Conservation (phyloP, 2,797 vertebrate species). For the Sebastes itinus region DNA sequence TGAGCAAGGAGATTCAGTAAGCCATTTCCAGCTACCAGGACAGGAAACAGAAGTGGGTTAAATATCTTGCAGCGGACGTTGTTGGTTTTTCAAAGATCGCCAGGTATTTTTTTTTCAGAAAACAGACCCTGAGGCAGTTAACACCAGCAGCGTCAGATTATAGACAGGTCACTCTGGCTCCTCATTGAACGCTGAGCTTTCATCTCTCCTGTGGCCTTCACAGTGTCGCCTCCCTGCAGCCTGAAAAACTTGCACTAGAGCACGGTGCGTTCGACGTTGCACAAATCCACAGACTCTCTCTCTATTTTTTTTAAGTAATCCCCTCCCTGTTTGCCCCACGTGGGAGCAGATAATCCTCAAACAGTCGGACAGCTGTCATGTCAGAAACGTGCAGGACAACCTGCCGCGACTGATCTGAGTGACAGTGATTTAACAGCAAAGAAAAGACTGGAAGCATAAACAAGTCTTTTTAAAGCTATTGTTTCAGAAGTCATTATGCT, state of each 20-base stretch:
- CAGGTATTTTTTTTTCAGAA: not conserved
- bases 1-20: not conserved
- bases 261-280: not conserved
- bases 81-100: not conserved
- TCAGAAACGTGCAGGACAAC: slow-evolving; percentile 62
- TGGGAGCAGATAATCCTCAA: slow-evolving; percentile 73
- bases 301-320: slow-evolving; percentile 65
- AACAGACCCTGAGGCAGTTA: not conserved
- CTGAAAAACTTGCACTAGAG: not conserved
- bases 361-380: slow-evolving; percentile 70
- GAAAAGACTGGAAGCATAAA: slow-evolving; percentile 8
- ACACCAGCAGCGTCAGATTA: not conserved
- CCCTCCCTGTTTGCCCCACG: slow-evolving; percentile 51
- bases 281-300: slow-evolving; percentile 24
- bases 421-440: slow-evolving; percentile 33
- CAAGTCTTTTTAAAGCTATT: not conserved
- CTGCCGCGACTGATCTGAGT: slow-evolving; percentile 28
- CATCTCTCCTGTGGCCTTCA: not conserved
- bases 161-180: not conserved
- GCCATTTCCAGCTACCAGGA: not conserved
- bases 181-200: not conserved
- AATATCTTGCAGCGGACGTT: not conserved
- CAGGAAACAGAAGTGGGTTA: not conserved
- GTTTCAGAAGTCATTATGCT: slow-evolving; percentile 24
- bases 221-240: not conserved